These are phyloP conservation scores for Xiphorhynchus elegans DNA, from an alignment of 2,113 vertebrate species.

Conservation along the genomic window DNA sequence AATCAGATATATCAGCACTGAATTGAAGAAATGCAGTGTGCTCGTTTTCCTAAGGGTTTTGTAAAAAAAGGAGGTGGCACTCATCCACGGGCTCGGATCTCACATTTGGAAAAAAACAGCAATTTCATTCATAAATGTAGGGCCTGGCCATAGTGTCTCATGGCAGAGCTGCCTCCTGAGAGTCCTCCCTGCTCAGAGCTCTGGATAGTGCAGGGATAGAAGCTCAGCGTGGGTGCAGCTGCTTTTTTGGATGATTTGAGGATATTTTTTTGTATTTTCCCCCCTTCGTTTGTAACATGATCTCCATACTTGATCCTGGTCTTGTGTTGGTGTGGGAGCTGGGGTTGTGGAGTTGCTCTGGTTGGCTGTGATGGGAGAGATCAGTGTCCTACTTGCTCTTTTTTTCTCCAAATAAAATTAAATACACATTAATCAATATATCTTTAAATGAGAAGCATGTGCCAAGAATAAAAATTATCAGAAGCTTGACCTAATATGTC, in stretches of 20 bases:
- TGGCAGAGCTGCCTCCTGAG: neutral
- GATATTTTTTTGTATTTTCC: neutral
- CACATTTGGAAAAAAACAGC: neutral
- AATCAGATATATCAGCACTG: conserved; percentile 43
- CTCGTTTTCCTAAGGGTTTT: conserved; percentile 9
- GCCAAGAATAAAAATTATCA: neutral
- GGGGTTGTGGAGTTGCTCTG: neutral
- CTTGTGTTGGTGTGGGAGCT: neutral
- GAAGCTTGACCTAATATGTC: neutral
- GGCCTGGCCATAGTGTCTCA: neutral
- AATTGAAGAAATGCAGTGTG: conserved; percentile 14
- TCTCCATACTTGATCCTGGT: neutral
- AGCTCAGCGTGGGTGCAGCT: neutral
- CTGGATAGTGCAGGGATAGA: neutral
- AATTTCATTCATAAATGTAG: conserved; percentile 41
- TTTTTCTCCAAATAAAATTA: neutral
- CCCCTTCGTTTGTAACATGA: neutral
- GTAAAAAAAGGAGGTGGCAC: neutral
- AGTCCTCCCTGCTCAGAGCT: neutral
- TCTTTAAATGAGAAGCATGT: neutral
- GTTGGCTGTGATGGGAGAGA: neutral
- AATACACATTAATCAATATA: neutral
- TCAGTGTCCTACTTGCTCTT: neutral
- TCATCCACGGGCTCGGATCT: neutral
- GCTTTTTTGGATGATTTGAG: neutral